These are phyloP conservation scores for Vanessa tameamea DNA, from an alignment of 1,140 invertebrate genomes.

Conservation along the genomic window DNA sequence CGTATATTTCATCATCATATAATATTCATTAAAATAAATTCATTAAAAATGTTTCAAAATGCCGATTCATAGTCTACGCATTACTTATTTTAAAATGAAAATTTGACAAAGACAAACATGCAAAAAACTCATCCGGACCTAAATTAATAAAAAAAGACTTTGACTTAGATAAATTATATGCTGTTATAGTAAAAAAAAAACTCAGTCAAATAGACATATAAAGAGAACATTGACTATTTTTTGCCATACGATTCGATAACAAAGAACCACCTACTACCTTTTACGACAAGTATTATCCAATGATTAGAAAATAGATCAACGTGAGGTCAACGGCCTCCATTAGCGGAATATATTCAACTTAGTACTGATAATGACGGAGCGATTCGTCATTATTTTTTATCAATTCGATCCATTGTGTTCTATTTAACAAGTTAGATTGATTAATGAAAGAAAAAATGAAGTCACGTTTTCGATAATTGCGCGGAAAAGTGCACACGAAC, in stretches of 20 bases:
- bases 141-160: neutral
- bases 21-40: too few relatives aligned
- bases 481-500: neutral
- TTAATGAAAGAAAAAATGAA: conserved; percentile 35
- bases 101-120: neutral
- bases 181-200: neutral
- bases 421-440: conserved; percentile 38
- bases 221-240: conserved; percentile 4
- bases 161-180: neutral
- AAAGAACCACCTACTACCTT: conserved; percentile 37
- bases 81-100: neutral
- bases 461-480: conserved; percentile 29
- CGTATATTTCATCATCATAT: too few relatives aligned
- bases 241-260: conserved; percentile 22
- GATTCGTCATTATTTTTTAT: conserved; percentile 42
- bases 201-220: neutral
- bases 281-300: conserved; percentile 46
- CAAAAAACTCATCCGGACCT: neutral
- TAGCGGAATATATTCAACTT: conserved; percentile 34
- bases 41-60: too few relatives aligned
- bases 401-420: conserved; percentile 36
- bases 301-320: conserved; percentile 45
- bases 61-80: too few relatives aligned
- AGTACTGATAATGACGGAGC: conserved; percentile 38
- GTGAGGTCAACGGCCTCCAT: conserved; percentile 37